Evolutionary conservation across 2,113 vertebrate genomes (phyloP), one percentile per base, ranked within the genome.

Genomic region (Clarias batrachus): DNA sequence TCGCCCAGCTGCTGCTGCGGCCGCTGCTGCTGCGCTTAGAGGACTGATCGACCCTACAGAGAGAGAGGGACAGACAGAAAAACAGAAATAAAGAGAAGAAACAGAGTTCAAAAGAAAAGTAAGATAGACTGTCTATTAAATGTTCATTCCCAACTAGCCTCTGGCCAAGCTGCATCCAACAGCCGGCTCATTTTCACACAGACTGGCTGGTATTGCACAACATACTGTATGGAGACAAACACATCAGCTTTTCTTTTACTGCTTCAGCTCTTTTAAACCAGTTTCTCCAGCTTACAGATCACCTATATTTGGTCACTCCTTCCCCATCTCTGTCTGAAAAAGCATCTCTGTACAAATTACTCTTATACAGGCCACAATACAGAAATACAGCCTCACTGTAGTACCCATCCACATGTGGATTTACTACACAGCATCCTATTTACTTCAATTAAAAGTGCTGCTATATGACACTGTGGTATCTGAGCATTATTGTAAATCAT

Each of bases 1-100:
- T 84, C 98, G 96, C 62, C 98, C 97, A 27, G 97, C 98, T 23
- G 95, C 95, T 1, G 97, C 97, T 4, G 98, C 98, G 0, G 97
- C 98, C 0, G 97, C 98, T 0, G 97, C 97, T 0, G 98, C 98
- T 0, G 98, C 98, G 52, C 97, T 97, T 93, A 99, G 91, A 87
- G 98, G 98, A 93, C 97, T 99, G 90, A 99, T 96, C 91, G 97
- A 96, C 93, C 98, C 98, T 97, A 95, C 3, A 82, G 78, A 82
- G 4, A 25, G 1, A 81, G 2, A n/a, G 37, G 56, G 10, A 86
- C 4, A 66, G 33, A 62, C 23, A 9, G 48, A 81, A 21, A 63
- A 16, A 23, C 0, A 13, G 23, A 57, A 4, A 5, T 16, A 57
- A 56, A 65, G 0, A 56, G 21, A 57, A 14, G 6, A 48, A 48